Evolutionary conservation across 2,888 invertebrate genomes (phyloP).

Genomic region (Latrodectus elegans): DNA sequence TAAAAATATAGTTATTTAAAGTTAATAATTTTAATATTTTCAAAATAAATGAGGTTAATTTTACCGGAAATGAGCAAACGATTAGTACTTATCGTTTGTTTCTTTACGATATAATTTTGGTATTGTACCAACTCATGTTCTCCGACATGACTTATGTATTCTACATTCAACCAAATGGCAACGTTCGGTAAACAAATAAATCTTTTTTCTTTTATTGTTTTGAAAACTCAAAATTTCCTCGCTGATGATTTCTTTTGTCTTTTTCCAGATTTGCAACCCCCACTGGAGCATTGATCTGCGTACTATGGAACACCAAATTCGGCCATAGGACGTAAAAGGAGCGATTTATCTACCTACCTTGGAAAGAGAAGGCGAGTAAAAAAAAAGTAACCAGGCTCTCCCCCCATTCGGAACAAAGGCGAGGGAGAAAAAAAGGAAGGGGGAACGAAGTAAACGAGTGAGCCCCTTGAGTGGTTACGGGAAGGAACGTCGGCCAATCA

Average conservation of each 20-base stretch:
- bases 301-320: not conserved
- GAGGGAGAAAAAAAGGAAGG: constrained; percentile 24
- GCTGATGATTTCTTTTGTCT: constrained; percentile 10
- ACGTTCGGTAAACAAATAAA: too few species aligned
- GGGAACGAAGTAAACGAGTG: constrained; percentile 1
- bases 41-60: too few species aligned
- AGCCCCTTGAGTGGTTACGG: constrained; percentile 9
- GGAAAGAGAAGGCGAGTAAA: constrained; percentile 1
- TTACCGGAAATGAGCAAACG: too few species aligned
- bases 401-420: constrained; percentile 22
- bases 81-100: too few species aligned
- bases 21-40: too few species aligned
- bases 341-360: constrained; percentile 5
- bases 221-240: not conserved
- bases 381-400: constrained; percentile 3
- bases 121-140: too few species aligned
- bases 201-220: too few species aligned
- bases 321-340: constrained; percentile 14
- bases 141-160: too few species aligned
- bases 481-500: constrained; percentile 57
- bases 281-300: constrained; percentile 12
- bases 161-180: too few species aligned
- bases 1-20: too few species aligned
- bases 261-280: constrained; percentile 4
- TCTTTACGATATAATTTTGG: too few species aligned